A percentile compares a stretch with the other conserved stretches of the same genome.
phyloP scores from a whole-genome alignment of 2,113 vertebrate genomes.

The Psilopsiagon aurifrons region DNA sequence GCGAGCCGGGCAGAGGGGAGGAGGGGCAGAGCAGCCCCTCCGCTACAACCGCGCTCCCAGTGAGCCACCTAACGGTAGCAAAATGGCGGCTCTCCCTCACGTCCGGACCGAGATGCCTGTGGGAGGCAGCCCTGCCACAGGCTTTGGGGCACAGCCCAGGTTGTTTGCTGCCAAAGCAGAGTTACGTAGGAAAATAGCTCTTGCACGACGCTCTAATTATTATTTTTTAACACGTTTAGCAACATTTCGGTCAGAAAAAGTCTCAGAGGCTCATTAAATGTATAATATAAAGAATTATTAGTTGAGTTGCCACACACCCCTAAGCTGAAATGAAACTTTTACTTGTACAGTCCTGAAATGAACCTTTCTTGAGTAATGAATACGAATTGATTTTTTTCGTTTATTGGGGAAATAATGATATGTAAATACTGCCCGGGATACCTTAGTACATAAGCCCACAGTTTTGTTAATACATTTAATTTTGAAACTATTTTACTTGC shows the following conservation, averaged over 20 bases:
- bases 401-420: not conserved
- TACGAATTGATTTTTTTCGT: not conserved
- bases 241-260: not conserved
- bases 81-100: not conserved
- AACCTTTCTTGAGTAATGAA: not conserved
- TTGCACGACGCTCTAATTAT: not conserved
- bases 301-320: not conserved
- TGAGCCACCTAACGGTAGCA: slow-evolving; percentile 76
- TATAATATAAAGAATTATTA: not conserved
- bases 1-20: slow-evolving; percentile 35
- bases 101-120: not conserved
- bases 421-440: not conserved
- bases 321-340: not conserved
- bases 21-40: slow-evolving; percentile 6
- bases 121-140: not conserved
- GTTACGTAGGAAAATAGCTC: not conserved
- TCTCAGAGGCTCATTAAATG: not conserved
- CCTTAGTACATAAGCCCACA: not conserved
- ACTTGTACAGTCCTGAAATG: not conserved
- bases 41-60: slow-evolving; percentile 59
- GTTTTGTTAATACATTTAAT: not conserved
- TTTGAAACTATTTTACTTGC: not conserved
- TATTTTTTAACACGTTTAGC: not conserved
- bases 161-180: not conserved
- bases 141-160: not conserved